Conservation (phyloP, 1,140 invertebrate species). For the Drosophila novamexicana region DNA sequence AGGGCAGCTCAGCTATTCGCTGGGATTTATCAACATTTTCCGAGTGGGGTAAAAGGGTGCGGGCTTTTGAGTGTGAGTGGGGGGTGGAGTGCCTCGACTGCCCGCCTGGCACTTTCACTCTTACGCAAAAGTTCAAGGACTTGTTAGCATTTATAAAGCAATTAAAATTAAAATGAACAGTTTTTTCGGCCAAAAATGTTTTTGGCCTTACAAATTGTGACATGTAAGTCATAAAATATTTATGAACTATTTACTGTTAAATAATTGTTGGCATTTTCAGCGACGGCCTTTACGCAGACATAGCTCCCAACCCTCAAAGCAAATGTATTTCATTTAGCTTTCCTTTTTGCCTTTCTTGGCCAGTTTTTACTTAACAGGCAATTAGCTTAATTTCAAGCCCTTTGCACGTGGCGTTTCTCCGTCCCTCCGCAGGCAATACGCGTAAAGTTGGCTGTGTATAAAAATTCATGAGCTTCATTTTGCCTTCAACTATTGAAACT, state of each 20-base stretch:
- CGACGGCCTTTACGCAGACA: conserved; percentile 13
- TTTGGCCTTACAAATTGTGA: conserved; percentile 67
- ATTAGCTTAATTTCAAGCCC: conserved; percentile 48
- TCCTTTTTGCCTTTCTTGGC: not conserved
- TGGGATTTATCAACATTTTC: conserved; percentile 43
- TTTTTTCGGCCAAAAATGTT: conserved; percentile 57
- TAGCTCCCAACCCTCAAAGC: conserved; percentile 11
- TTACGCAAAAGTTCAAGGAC: conserved; percentile 82
- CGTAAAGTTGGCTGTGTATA: not conserved
- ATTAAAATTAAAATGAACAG: conserved; percentile 84
- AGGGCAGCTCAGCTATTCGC: conserved; percentile 64
- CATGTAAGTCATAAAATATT: conserved; percentile 78
- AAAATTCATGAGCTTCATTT: conserved; percentile 10
- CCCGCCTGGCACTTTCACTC: conserved; percentile 55
- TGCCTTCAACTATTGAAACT: not conserved
- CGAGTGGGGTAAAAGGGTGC: conserved; percentile 18
- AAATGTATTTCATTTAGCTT: conserved; percentile 29
- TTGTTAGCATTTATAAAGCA: conserved; percentile 84
- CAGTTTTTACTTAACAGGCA: conserved; percentile 23
- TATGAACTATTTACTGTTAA: conserved; percentile 72
- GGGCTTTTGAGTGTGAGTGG: not conserved
- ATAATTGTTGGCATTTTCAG: conserved; percentile 71
- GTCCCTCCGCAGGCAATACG: not conserved
- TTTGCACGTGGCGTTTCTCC: conserved; percentile 15
- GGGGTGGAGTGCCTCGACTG: conserved; percentile 3